Evolutionary conservation across 2,888 invertebrate genomes (phyloP).

Genomic region (Chrysolina americana): DNA sequence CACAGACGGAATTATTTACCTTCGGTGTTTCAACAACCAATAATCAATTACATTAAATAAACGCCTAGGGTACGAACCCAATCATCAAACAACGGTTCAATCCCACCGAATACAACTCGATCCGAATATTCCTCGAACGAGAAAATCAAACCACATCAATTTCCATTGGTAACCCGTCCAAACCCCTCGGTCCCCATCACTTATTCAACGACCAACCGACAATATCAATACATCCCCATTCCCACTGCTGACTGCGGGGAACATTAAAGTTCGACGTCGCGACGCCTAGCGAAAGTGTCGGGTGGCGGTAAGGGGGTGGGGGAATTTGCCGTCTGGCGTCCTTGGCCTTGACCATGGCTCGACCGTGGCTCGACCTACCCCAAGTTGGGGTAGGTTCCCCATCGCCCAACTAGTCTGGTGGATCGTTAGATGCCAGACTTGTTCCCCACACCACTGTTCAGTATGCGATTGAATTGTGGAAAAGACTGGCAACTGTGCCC

Average conservation of each 20-base stretch:
- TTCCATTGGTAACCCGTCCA: neutral
- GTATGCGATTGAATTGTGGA: neutral
- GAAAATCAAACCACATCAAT: neutral
- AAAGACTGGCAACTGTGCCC: neutral
- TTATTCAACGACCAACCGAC: slow-evolving; percentile 11
- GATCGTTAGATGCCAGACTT: slow-evolving; percentile 19
- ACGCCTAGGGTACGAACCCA: too few relatives aligned
- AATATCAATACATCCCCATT: slow-evolving; percentile 16
- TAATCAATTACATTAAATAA: neutral
- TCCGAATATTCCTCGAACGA: neutral
- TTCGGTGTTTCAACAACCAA: neutral
- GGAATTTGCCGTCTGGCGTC: slow-evolving; percentile 54
- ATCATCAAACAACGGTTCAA: neutral
- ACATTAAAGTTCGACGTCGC: slow-evolving; percentile 39
- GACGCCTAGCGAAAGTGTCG: slow-evolving; percentile 38
- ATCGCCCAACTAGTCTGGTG: slow-evolving; percentile 27
- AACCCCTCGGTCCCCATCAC: slow-evolving; percentile 5
- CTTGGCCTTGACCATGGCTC: slow-evolving; percentile 57
- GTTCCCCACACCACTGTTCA: slow-evolving; percentile 3
- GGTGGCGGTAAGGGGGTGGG: slow-evolving; percentile 35
- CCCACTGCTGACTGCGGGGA: slow-evolving; percentile 10
- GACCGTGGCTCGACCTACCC: slow-evolving; percentile 56
- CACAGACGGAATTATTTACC: too few relatives aligned
- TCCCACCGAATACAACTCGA: neutral
- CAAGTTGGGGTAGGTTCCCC: slow-evolving; percentile 44